phyloP scores from a whole-genome alignment of 2,888 invertebrate species.

The Melieria omissa region DNA sequence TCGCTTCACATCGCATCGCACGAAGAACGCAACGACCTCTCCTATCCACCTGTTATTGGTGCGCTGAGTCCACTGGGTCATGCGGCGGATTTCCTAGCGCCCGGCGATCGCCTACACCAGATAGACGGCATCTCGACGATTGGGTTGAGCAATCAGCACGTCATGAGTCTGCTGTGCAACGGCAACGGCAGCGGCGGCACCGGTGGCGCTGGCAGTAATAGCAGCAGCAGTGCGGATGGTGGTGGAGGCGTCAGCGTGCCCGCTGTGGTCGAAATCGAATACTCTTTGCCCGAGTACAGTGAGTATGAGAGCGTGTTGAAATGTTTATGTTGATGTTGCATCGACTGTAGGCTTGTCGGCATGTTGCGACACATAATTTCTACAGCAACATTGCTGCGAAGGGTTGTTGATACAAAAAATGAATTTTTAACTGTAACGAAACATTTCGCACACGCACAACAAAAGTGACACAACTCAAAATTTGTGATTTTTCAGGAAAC shows the following conservation, averaged over 20 bases:
- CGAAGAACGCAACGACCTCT: conserved; percentile 65
- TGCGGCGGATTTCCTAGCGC: conserved; percentile 79
- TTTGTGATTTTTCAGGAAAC: too few species aligned
- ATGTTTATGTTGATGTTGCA: neutral
- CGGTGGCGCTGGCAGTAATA: conserved; percentile 33
- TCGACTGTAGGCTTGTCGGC: neutral
- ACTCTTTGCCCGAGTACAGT: conserved; percentile 85
- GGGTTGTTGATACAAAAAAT: too few species aligned
- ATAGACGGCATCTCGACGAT: conserved; percentile 84
- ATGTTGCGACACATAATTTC: neutral
- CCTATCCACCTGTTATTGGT: conserved; percentile 67
- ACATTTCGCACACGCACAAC: too few species aligned
- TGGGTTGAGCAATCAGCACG: conserved; percentile 81
- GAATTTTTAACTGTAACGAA: too few species aligned
- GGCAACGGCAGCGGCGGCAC: conserved; percentile 60
- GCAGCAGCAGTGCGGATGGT: neutral
- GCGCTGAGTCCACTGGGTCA: conserved; percentile 65
- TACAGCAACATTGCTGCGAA: neutral
- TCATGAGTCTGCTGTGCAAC: conserved; percentile 77
- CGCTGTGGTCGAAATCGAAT: conserved; percentile 85
- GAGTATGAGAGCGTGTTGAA: conserved; percentile 60
- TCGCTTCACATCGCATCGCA: neutral
- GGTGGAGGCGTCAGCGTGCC: conserved; percentile 54
- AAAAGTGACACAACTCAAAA: too few species aligned
- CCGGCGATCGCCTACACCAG: conserved; percentile 83